A percentile compares a stretch with the other conserved stretches of the same genome.
Evolutionary conservation across 2,888 invertebrate genomes (phyloP).

Genomic region (Melikaiella ostensackeni): DNA sequence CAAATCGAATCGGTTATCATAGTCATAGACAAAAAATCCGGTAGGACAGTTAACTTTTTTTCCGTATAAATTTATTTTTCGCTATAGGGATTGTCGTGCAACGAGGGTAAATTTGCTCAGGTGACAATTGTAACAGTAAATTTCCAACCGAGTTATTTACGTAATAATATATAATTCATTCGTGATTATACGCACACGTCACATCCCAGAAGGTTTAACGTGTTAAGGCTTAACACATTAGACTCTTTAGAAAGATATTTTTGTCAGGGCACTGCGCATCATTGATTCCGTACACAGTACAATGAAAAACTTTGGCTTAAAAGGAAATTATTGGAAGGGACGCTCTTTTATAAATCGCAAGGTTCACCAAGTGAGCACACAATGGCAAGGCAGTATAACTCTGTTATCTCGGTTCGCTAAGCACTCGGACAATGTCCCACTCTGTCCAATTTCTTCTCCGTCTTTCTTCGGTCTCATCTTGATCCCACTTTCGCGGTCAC

Average conservation of each 20-base stretch:
- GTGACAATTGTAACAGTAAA: too few relatives aligned
- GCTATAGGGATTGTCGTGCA: too few relatives aligned
- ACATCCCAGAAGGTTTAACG: not conserved
- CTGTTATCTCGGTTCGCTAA: slow-evolving; percentile 74
- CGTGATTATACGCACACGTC: not conserved
- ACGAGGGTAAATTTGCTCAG: too few relatives aligned
- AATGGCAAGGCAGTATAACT: slow-evolving; percentile 66
- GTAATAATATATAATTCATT: not conserved
- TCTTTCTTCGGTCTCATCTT: slow-evolving; percentile 52
- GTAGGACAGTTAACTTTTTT: too few relatives aligned
- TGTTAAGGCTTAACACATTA: not conserved
- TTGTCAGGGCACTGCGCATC: not conserved
- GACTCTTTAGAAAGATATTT: not conserved
- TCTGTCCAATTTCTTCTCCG: slow-evolving; percentile 52
- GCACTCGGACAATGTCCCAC: slow-evolving; percentile 69
- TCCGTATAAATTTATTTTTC: too few relatives aligned
- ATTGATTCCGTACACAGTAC: slow-evolving; percentile 17
- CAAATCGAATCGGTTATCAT: too few relatives aligned
- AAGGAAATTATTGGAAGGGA: slow-evolving; percentile 20
- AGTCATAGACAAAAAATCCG: too few relatives aligned
- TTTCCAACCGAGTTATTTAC: not conserved
- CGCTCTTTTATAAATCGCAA: slow-evolving; percentile 42
- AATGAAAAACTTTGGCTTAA: not conserved
- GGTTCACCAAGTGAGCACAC: slow-evolving; percentile 46
- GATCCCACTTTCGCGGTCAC: slow-evolving; percentile 57